phyloP scores from a whole-genome alignment of 2,797 vertebrate genomes.

The Cyprinodon diabolis region DNA sequence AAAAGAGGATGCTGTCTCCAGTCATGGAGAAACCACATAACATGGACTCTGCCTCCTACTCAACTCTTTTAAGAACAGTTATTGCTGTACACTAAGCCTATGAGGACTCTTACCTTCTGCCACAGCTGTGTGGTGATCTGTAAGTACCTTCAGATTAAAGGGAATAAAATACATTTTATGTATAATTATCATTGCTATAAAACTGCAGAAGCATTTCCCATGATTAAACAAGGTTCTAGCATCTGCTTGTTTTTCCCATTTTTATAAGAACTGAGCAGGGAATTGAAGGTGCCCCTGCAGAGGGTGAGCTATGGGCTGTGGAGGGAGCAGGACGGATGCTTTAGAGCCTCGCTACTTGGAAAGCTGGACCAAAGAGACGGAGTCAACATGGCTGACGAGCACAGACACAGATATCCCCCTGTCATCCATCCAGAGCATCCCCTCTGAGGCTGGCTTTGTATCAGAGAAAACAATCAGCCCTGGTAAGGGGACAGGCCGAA shows the following conservation, averaged over 20 bases:
- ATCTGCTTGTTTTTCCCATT: not conserved
- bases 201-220: not conserved
- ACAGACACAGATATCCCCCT: conserved; percentile 83
- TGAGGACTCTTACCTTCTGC: conserved; percentile 21
- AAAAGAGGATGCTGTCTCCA: conserved; percentile 35
- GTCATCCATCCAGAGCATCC: conserved; percentile 84
- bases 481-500: conserved; percentile 58
- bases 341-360: conserved; percentile 84
- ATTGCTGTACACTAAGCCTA: conserved; percentile 6
- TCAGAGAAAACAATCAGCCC: conserved; percentile 77
- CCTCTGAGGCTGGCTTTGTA: conserved; percentile 70
- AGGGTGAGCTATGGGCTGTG: conserved; percentile 80
- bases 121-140: conserved; percentile 39
- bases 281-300: conserved; percentile 7
- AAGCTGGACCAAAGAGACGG: conserved; percentile 87
- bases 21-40: conserved; percentile 1
- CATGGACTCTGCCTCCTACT: not conserved
- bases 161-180: not conserved
- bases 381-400: conserved; percentile 84
- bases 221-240: not conserved
- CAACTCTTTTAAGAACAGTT: conserved; percentile 6
- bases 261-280: conserved; percentile 25
- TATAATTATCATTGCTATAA: not conserved
- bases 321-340: conserved; percentile 84
- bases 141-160: conserved; percentile 32